phyloP scores from a whole-genome alignment of 2,113 vertebrate genomes.

The Thryonomys swinderianus region DNA sequence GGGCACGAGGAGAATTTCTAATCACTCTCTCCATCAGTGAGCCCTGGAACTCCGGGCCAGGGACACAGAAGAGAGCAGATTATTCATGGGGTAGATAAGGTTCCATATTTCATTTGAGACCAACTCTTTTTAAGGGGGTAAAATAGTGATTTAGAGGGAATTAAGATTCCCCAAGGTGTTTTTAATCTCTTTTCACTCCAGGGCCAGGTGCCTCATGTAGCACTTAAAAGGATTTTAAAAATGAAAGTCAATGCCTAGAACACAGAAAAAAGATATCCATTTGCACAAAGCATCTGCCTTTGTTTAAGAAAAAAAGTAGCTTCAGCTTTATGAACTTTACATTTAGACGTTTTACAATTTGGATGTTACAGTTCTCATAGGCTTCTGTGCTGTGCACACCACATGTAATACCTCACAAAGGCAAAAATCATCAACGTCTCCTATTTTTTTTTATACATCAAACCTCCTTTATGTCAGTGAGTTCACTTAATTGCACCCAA shows the following conservation, averaged over 20 bases:
- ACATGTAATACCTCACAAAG: slow-evolving; percentile 16
- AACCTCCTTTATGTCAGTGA: slow-evolving; percentile 20
- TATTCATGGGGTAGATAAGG: slow-evolving; percentile 70
- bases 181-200: slow-evolving; percentile 81
- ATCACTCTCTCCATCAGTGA: slow-evolving; percentile 70
- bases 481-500: slow-evolving; percentile 58
- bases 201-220: slow-evolving; percentile 70
- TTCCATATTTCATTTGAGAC: slow-evolving; percentile 77
- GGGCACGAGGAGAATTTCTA: slow-evolving; percentile 80
- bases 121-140: slow-evolving; percentile 18
- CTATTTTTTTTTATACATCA: slow-evolving; percentile 47
- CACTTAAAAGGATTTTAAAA: slow-evolving; percentile 79
- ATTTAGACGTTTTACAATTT: slow-evolving; percentile 71
- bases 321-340: slow-evolving; percentile 73
- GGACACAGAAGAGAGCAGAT: background rate
- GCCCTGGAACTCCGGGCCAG: slow-evolving; percentile 49
- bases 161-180: slow-evolving; percentile 76
- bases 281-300: slow-evolving; percentile 75
- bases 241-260: slow-evolving; percentile 79
- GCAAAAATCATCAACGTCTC: slow-evolving; percentile 62
- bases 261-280: slow-evolving; percentile 72
- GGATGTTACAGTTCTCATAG: slow-evolving; percentile 54
- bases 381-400: background rate
- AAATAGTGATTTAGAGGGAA: slow-evolving; percentile 77
- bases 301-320: slow-evolving; percentile 71